Conservation (phyloP, 2,888 invertebrate genomes). For the Drosophila mimetica region DNA sequence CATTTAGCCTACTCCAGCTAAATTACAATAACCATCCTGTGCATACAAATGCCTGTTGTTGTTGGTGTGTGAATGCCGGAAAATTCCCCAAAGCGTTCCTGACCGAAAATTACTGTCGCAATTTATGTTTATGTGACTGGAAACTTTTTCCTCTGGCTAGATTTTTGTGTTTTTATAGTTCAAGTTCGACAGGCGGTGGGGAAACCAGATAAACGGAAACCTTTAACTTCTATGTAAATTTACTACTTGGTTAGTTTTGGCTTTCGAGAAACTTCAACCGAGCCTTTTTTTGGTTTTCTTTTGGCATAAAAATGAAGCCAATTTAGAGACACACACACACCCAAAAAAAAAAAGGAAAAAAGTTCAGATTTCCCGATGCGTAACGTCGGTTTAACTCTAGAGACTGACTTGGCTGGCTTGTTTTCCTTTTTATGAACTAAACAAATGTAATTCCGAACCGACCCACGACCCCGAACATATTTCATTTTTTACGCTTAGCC, state of each 20-base stretch:
- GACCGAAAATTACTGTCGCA: slow-evolving; percentile 76
- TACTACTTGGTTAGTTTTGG: slow-evolving; percentile 56
- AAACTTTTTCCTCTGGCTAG: slow-evolving; percentile 56
- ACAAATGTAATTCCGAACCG: slow-evolving; percentile 55
- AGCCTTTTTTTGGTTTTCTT: slow-evolving; percentile 55
- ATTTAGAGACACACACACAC: slow-evolving; percentile 10
- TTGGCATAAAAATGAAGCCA: slow-evolving; percentile 28
- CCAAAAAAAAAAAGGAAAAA: slow-evolving; percentile 4
- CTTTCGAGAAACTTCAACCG: slow-evolving; percentile 36
- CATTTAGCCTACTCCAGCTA: slow-evolving; percentile 56
- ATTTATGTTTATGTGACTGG: slow-evolving; percentile 79
- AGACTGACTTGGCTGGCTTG: slow-evolving; percentile 17
- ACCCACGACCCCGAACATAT: slow-evolving; percentile 51
- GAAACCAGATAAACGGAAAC: slow-evolving; percentile 40
- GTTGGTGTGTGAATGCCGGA: slow-evolving; percentile 12
- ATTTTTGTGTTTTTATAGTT: slow-evolving; percentile 68
- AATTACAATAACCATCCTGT: slow-evolving; percentile 52
- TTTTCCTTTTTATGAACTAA: slow-evolving; percentile 62
- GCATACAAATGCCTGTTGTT: slow-evolving; percentile 35
- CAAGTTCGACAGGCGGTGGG: slow-evolving; percentile 61
- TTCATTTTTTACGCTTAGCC: slow-evolving; percentile 68
- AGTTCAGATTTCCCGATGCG: slow-evolving; percentile 57
- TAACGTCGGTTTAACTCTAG: slow-evolving; percentile 59
- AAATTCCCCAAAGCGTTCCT: slow-evolving; percentile 38
- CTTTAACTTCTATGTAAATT: slow-evolving; percentile 64